These are phyloP conservation scores for Cyprinodon brontotheroides DNA, from an alignment of 2,113 vertebrate genomes.

Conservation along the genomic window DNA sequence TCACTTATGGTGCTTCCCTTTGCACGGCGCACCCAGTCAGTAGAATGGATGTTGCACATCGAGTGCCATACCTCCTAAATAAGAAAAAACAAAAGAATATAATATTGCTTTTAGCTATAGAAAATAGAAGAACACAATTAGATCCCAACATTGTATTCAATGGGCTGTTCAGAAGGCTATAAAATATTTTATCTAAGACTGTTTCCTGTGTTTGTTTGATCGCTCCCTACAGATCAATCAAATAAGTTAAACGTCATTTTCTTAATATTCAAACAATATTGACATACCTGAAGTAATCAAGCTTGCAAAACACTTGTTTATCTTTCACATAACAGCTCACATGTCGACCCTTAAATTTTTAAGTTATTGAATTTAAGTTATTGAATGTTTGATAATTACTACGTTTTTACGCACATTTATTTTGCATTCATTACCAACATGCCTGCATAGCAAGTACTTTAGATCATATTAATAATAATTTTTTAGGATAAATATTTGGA, in stretches of 20 bases:
- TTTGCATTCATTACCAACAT: too few species aligned
- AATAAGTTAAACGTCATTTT: not conserved
- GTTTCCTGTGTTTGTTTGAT: not conserved
- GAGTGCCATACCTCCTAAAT: conserved; percentile 91
- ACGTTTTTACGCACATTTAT: too few species aligned
- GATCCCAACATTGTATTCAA: not conserved
- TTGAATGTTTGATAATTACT: too few species aligned
- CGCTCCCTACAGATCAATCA: not conserved
- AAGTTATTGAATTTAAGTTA: too few species aligned
- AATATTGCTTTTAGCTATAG: too few species aligned
- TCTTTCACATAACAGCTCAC: conserved; percentile 98
- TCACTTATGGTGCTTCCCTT: conserved; percentile 84
- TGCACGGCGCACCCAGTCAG: conserved; percentile 94
- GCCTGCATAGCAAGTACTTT: too few species aligned
- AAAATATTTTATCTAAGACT: too few species aligned
- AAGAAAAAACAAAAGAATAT: not conserved
- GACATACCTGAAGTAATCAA: conserved; percentile 96
- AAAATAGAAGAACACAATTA: not conserved
- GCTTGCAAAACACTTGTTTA: conserved; percentile 96
- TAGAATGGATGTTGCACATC: conserved; percentile 94
- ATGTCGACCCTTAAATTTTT: conserved; percentile 80
- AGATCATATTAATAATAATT: too few species aligned
- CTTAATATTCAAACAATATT: not conserved
- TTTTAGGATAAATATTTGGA: too few species aligned
- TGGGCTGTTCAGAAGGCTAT: too few species aligned